Conservation (phyloP, 1,140 invertebrate species). For the Ridgeia piscesae region DNA sequence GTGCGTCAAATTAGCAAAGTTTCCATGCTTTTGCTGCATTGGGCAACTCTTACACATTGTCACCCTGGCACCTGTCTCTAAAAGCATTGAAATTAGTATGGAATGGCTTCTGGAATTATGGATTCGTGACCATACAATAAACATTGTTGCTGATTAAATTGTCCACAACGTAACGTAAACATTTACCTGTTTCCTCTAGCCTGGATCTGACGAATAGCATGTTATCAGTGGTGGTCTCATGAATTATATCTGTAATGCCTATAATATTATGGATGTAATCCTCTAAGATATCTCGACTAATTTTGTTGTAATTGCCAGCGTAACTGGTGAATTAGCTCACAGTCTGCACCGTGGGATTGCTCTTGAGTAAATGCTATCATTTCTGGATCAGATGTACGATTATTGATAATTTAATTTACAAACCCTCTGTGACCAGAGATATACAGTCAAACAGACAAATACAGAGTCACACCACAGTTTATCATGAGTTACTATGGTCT, state of each 20-base stretch:
- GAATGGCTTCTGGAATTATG: neutral
- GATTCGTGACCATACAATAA: neutral
- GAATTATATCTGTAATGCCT: neutral
- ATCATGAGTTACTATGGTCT: no score
- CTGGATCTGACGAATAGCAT: neutral
- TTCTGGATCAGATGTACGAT: neutral
- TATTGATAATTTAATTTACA: neutral
- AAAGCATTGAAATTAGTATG: neutral
- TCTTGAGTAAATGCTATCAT: neutral
- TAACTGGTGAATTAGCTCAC: neutral
- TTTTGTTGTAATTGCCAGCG: neutral
- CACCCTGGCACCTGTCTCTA: neutral
- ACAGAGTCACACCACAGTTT: neutral
- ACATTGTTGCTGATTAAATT: neutral
- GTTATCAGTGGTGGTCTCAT: neutral
- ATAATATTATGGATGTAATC: neutral
- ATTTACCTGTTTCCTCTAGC: neutral
- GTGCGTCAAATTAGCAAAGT: no score
- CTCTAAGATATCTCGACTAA: neutral
- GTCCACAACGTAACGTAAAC: neutral
- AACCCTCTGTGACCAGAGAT: neutral
- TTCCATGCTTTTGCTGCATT: neutral
- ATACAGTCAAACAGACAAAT: no score
- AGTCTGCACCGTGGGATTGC: neutral
- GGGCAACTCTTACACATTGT: neutral